Evolutionary conservation across 2,113 vertebrate genomes (phyloP).

Genomic region (Halichoeres trimaculatus): DNA sequence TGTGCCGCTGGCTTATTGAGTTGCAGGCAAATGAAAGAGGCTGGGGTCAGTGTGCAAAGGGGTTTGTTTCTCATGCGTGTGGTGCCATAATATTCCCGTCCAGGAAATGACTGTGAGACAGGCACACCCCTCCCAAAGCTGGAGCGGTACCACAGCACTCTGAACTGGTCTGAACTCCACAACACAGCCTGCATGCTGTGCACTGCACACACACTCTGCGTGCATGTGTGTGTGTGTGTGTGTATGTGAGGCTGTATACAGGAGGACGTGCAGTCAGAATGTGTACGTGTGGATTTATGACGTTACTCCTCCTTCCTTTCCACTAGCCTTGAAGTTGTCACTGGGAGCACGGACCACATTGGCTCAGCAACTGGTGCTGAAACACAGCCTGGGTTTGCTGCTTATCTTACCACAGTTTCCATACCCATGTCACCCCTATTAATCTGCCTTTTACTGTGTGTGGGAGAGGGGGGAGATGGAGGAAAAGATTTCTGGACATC

Average conservation of each 20-base stretch:
- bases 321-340: constrained; percentile 22
- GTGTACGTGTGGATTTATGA: background rate
- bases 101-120: constrained; percentile 79
- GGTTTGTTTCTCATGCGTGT: constrained; percentile 74
- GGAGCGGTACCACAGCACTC: constrained; percentile 70
- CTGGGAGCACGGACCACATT: constrained; percentile 21
- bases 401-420: constrained; percentile 64
- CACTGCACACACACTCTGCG: too few species aligned
- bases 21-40: constrained; percentile 58
- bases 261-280: constrained; percentile 1
- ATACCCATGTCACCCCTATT: constrained; percentile 46
- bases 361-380: constrained; percentile 24
- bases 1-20: constrained; percentile 51
- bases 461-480: constrained; percentile 26
- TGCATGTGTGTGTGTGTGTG: constrained; percentile 15
- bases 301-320: constrained; percentile 15
- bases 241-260: background rate
- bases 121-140: constrained; percentile 75
- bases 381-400: constrained; percentile 31
- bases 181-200: constrained; percentile 39
- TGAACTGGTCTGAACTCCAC: constrained; percentile 74
- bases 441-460: constrained; percentile 60
- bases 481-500: constrained; percentile 30
- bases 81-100: constrained; percentile 74
- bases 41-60: constrained; percentile 63